Evolutionary conservation across 1,140 invertebrate genomes (phyloP).

Genomic region (Chironomus tepperi): DNA sequence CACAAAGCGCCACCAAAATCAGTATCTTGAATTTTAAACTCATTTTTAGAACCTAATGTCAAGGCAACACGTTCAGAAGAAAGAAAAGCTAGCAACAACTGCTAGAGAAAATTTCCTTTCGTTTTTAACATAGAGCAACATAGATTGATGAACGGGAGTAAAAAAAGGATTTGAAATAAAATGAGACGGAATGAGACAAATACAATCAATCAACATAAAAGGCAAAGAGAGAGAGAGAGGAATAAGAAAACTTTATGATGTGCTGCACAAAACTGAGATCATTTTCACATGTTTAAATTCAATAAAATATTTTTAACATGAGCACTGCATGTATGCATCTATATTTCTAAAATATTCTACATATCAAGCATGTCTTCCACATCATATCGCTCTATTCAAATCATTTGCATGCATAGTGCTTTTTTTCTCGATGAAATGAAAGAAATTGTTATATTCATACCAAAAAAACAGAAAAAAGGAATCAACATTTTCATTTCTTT

Average conservation of each 20-base stretch:
- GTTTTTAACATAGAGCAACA: neutral
- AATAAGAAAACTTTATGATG: neutral
- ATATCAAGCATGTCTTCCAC: no score
- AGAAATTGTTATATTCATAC: no score
- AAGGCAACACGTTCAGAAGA: neutral
- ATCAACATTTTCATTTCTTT: no score
- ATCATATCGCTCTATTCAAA: no score
- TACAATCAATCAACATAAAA: neutral
- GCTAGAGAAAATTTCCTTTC: neutral
- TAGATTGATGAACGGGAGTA: neutral
- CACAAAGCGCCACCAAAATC: no score
- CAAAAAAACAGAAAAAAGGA: no score
- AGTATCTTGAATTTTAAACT: no score
- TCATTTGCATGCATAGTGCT: no score
- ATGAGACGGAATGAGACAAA: neutral
- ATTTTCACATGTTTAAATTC: constrained; percentile 9
- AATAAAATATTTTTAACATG: constrained; percentile 11
- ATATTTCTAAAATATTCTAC: no score
- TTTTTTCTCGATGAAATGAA: no score
- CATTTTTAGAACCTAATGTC: neutral
- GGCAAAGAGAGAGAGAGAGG: neutral
- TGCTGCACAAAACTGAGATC: neutral
- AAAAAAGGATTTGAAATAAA: no score
- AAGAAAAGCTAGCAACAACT: neutral
- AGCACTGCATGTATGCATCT: neutral